Percentiles rank a stretch among this genome's conserved stretches.
These are phyloP conservation scores for Branchinecta lindahli DNA, from an alignment of 1,140 invertebrate species.

Conservation along the genomic window DNA sequence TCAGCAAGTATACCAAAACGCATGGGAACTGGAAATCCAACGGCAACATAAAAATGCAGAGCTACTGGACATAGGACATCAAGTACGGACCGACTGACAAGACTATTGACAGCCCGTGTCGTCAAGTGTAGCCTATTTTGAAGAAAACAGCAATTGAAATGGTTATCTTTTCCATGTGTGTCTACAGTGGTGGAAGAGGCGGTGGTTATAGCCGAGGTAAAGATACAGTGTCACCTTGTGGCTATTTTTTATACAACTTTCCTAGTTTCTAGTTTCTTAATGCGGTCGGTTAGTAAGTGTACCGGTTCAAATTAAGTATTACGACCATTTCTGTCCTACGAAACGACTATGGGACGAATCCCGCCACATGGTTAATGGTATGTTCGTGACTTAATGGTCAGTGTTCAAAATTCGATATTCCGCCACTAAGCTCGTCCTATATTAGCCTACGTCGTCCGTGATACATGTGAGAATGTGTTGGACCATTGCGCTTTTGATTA, in stretches of 20 bases:
- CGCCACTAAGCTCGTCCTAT: background rate
- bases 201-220: constrained; percentile 7
- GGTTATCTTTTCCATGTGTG: constrained; percentile 8
- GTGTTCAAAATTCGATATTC: background rate
- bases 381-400: background rate
- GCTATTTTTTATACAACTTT: background rate
- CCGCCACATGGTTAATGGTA: background rate
- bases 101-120: no score
- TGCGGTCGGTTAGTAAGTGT: background rate
- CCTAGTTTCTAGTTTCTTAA: background rate
- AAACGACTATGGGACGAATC: background rate
- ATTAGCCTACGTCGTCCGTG: no score
- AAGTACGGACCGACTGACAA: no score
- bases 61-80: no score
- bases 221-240: background rate
- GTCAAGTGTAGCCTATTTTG: no score
- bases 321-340: background rate
- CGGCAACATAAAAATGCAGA: no score
- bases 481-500: no score
- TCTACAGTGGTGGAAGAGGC: background rate
- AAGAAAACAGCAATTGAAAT: no score
- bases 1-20: no score
- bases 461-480: no score
- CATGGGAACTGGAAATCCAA: no score
- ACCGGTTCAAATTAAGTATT: background rate